Conservation (phyloP, 2,113 vertebrate genomes). For the Patagioenas fasciata region DNA sequence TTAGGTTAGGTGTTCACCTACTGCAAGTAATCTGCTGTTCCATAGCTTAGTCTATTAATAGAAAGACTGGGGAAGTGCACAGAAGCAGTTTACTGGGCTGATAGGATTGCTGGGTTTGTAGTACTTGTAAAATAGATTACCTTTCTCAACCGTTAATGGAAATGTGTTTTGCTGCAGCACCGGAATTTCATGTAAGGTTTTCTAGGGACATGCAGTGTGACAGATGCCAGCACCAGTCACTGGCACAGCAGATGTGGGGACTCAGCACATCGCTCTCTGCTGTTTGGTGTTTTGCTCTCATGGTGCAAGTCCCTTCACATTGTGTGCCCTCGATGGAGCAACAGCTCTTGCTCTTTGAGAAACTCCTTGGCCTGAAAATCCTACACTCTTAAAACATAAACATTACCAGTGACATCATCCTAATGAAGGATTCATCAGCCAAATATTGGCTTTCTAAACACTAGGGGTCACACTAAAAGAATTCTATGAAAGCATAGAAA, state of each 20-base stretch:
- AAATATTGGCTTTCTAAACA: background rate
- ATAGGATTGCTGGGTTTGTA: background rate
- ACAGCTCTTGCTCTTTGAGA: background rate
- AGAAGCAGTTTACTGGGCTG: background rate
- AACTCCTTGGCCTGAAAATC: background rate
- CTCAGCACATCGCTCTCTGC: background rate
- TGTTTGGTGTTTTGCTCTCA: fast-evolving
- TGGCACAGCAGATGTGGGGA: fast-evolving
- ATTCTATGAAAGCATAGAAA: background rate
- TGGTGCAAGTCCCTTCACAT: background rate
- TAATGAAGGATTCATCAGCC: background rate
- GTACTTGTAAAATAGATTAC: background rate
- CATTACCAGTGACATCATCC: background rate
- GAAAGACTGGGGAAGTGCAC: background rate
- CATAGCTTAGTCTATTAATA: background rate
- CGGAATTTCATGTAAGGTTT: background rate
- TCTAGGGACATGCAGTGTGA: background rate
- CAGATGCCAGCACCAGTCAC: background rate
- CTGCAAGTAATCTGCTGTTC: background rate
- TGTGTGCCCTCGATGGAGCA: background rate
- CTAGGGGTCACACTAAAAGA: background rate
- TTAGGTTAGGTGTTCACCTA: background rate
- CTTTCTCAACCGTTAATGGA: background rate
- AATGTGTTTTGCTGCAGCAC: background rate
- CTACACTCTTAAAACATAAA: background rate